Percentiles rank a stretch among this genome's conserved stretches.
phyloP scores from a whole-genome alignment of 2,888 invertebrate species.

The Brachypterus glaber region DNA sequence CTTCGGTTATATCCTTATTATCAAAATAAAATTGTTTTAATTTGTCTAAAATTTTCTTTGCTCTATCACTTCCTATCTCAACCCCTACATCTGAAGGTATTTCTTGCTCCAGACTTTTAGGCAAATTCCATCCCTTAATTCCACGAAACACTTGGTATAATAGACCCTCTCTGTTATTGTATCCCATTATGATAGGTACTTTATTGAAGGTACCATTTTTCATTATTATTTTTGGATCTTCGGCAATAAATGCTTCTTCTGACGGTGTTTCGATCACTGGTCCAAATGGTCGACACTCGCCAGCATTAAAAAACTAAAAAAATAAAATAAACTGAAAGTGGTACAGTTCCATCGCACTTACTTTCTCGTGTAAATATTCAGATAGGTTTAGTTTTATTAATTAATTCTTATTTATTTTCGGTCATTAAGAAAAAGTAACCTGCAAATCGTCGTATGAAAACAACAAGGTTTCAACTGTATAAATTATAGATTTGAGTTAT shows the following conservation, averaged over 20 bases:
- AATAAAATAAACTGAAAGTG: no score
- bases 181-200: not conserved
- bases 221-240: not conserved
- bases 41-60: not conserved
- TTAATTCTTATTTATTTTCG: no score
- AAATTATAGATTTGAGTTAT: no score
- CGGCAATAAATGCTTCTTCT: not conserved
- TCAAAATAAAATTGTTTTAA: not conserved
- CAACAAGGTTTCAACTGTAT: no score
- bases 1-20: not conserved
- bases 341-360: no score
- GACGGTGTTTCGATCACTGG: not conserved
- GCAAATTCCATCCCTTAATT: not conserved
- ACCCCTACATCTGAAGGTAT: not conserved
- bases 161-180: not conserved
- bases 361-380: no score
- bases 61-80: not conserved
- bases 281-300: not conserved
- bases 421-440: no score
- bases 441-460: no score
- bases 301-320: no score
- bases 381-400: no score
- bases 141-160: not conserved
- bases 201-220: not conserved
- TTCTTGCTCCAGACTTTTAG: not conserved